These are phyloP conservation scores for Stegophylla sp. DNA, from an alignment of 2,888 invertebrate genomes.

Conservation along the genomic window DNA sequence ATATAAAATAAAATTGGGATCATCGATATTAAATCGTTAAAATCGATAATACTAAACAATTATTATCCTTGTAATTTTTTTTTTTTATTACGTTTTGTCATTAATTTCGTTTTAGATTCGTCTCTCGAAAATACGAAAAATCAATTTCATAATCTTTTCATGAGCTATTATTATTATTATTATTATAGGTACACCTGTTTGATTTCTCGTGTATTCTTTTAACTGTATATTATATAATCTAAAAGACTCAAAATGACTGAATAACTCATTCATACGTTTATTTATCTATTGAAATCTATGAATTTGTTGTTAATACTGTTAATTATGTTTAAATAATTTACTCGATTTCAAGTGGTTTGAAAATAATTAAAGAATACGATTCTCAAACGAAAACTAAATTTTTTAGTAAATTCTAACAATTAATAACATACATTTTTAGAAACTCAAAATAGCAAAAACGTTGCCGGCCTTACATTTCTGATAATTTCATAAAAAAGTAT, in stretches of 20 bases:
- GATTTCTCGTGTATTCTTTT: neutral
- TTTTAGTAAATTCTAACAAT: too few relatives aligned
- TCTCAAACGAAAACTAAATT: too few relatives aligned
- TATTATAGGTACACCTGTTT: neutral
- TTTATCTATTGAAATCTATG: constrained; percentile 29
- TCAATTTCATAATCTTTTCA: constrained; percentile 8
- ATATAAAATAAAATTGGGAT: neutral
- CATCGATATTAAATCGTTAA: neutral
- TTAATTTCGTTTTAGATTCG: neutral
- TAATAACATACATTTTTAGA: too few relatives aligned
- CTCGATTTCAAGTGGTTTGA: neutral
- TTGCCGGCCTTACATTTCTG: too few relatives aligned
- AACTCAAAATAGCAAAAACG: too few relatives aligned
- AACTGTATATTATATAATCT: neutral
- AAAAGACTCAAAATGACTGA: constrained; percentile 48
- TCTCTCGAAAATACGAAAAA: neutral
- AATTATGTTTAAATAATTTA: constrained; percentile 39
- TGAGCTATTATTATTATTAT: neutral
- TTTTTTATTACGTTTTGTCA: neutral
- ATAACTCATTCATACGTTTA: constrained; percentile 31
- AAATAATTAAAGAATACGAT: neutral
- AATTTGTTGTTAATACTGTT: constrained; percentile 42
- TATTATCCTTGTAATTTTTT: neutral
- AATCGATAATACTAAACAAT: neutral
- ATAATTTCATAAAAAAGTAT: too few relatives aligned